Base-by-base conservation (phyloP, 2,888 invertebrate genomes). In the Diaperis boleti region DNA sequence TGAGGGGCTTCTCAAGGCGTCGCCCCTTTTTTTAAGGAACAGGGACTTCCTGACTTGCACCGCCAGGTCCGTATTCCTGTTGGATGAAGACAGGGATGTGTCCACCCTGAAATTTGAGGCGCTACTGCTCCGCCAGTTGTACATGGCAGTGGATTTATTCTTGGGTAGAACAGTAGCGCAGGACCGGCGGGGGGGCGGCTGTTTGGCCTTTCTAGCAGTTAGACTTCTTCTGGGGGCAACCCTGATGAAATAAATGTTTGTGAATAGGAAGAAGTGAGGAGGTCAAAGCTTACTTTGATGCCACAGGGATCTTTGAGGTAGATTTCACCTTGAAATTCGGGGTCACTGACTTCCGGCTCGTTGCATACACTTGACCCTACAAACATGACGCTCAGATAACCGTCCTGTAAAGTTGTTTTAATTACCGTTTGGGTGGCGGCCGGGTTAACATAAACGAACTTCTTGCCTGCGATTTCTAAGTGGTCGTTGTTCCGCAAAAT, bases 1-100 rank as follows among this genome's bases (percentile, higher is more conserved):
- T 39, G 6, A 6, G 11, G 39, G 18, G 13, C 18, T 42, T 8
- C 13, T 11, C n/a, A 44, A 13, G 7, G 44, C 10, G 14, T 17
- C 17, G 14, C 29, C 18, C 18, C 42, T 54, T 10, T 45, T 56
- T 33, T 56, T 56, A 20, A 56, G 14, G 11, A 56, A 56, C 11
- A 56, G 15, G 1, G 56, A 56, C 14, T 56, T 56, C 2, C 56
- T 35, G n/a, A 56, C 56, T 4, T n/a, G 10, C 10, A 22, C 31
- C n/a, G 22, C n/a, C 10, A 44, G 35, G 22, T 44, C 13, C n/a
- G 26, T 7, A 6, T 13, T 8, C n/a, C 29, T 39, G 10, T 10
- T 26, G 8, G 29, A 14, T 6, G 41, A 41, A n/a, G n/a, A n/a
- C n/a, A n/a, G n/a, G n/a, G n/a, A n/a, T 8, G n/a, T 14, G 3